phyloP scores from a whole-genome alignment of 1,140 invertebrate genomes.

The Pseudomyrmex concolor region DNA sequence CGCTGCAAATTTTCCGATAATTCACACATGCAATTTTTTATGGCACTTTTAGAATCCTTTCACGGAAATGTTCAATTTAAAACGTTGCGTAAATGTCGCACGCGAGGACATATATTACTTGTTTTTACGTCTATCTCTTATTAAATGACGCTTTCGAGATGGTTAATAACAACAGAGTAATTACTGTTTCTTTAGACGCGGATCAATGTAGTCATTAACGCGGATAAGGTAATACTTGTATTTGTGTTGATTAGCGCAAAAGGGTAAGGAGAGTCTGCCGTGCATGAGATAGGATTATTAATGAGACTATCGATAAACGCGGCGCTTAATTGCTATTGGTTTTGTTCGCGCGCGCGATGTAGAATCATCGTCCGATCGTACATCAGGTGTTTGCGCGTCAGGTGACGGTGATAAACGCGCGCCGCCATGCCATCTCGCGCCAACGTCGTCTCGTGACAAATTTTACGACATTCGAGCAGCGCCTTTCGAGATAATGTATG shows the following conservation, averaged over 20 bases:
- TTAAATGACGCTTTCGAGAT: constrained; percentile 1
- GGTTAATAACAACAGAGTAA: constrained; percentile 44
- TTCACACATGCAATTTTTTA: not conserved
- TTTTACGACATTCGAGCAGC: constrained; percentile 15
- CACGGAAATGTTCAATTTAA: constrained; percentile 12
- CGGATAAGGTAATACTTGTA: constrained; percentile 25
- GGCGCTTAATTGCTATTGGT: constrained; percentile 54
- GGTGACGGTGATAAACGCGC: constrained; percentile 41
- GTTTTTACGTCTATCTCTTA: not conserved
- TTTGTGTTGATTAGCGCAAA: constrained; percentile 45
- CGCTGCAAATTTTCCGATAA: not conserved
- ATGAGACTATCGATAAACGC: constrained; percentile 53
- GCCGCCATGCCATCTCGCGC: not conserved
- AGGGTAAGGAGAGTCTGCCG: constrained; percentile 27
- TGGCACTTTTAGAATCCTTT: not conserved
- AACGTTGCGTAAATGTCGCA: not conserved
- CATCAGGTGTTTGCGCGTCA: constrained; percentile 38
- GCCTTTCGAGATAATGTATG: constrained; percentile 15
- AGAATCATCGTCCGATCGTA: constrained; percentile 42
- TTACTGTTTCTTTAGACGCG: constrained; percentile 30
- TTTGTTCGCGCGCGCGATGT: constrained; percentile 41
- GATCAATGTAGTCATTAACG: constrained; percentile 45
- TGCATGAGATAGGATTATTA: constrained; percentile 46
- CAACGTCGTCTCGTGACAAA: constrained; percentile 27
- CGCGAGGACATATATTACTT: not conserved